phyloP scores from a whole-genome alignment of 2,797 vertebrate genomes.

The Catamblyrhynchus diadema region DNA sequence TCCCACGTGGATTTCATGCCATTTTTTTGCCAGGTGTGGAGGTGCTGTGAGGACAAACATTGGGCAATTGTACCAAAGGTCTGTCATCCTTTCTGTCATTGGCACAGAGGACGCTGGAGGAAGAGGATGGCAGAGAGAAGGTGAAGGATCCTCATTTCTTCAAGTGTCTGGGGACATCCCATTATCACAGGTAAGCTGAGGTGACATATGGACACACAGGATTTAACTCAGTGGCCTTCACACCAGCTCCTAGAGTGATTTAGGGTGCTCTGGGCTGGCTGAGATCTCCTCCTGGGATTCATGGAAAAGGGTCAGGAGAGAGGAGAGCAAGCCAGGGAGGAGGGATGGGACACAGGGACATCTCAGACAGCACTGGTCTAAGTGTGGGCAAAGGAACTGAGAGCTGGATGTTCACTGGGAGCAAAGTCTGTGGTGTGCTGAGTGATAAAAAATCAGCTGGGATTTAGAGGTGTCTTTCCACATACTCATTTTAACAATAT shows the following conservation, averaged over 20 bases:
- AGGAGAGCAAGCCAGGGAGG: background rate
- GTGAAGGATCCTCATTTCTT: background rate
- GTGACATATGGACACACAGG: background rate
- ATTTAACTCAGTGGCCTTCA: background rate
- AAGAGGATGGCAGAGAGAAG: background rate
- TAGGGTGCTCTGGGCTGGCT: background rate
- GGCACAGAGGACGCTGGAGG: background rate
- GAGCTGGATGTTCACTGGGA: background rate
- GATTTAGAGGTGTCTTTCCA: background rate
- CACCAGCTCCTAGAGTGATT: background rate
- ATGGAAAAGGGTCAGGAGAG: background rate
- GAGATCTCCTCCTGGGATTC: background rate
- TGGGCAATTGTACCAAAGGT: conserved; percentile 26
- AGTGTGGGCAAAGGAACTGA: background rate
- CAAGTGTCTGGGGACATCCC: background rate
- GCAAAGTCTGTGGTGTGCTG: background rate
- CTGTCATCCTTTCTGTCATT: background rate
- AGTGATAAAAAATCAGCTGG: background rate
- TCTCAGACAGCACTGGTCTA: background rate
- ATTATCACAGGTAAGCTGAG: background rate
- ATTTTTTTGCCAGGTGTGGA: background rate
- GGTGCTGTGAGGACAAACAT: fast-evolving
- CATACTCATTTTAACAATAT: background rate
- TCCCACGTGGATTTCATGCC: background rate
- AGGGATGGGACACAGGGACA: background rate